Percentiles rank a stretch among this genome's conserved stretches.
Conservation (phyloP, 2,888 invertebrate genomes). For the Bursaphelenchus okinawaensis region DNA sequence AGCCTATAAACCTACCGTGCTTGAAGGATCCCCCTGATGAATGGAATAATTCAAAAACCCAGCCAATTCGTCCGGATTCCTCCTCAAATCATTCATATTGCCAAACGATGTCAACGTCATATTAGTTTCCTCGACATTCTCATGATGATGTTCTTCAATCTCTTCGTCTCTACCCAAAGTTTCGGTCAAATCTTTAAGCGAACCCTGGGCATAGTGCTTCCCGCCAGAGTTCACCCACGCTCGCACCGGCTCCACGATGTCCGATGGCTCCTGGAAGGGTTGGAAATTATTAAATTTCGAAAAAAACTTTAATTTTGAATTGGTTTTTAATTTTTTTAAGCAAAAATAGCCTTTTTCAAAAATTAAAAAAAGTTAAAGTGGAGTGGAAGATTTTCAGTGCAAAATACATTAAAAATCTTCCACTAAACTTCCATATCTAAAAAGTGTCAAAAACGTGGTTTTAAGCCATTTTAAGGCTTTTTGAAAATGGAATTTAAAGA, state of each 20-base stretch:
- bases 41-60: constrained; percentile 87
- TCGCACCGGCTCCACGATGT: constrained; percentile 28
- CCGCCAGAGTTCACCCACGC: constrained; percentile 37
- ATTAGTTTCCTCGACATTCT: neutral
- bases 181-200: neutral
- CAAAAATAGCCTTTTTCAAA: neutral
- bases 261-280: neutral
- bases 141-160: neutral
- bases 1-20: constrained; percentile 64
- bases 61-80: constrained; percentile 82
- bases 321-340: neutral
- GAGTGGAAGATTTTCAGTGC: too few relatives aligned
- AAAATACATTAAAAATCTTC: too few relatives aligned
- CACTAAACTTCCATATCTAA: too few relatives aligned
- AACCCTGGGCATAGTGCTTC: constrained; percentile 30
- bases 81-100: constrained; percentile 73
- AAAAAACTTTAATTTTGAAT: too few relatives aligned
- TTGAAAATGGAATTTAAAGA: too few relatives aligned
- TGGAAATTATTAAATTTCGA: neutral
- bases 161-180: neutral
- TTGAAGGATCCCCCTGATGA: constrained; percentile 75
- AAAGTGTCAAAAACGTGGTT: too few relatives aligned
- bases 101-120: constrained; percentile 68
- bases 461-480: too few relatives aligned
- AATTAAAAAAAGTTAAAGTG: neutral